Evolutionary conservation across 2,113 vertebrate genomes (phyloP).

Genomic region (Myanophis thanlyinensis): DNA sequence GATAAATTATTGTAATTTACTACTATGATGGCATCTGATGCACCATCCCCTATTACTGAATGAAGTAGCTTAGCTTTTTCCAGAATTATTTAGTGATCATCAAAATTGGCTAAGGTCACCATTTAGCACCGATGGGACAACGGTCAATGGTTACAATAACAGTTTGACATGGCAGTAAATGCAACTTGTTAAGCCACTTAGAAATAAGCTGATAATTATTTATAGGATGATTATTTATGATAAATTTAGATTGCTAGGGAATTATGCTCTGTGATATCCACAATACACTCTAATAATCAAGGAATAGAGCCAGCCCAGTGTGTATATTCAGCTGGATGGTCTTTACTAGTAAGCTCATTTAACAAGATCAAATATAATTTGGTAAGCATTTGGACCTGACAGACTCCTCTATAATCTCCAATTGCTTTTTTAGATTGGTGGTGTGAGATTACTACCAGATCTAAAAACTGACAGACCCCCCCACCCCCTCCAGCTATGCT

Average conservation of each 20-base stretch:
- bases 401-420: background rate
- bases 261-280: background rate
- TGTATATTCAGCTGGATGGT: background rate
- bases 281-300: background rate
- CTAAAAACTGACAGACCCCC: background rate
- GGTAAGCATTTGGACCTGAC: background rate
- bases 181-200: background rate
- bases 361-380: background rate
- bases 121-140: background rate
- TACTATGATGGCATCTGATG: background rate
- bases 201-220: background rate
- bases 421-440: background rate
- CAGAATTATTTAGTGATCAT: background rate
- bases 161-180: background rate
- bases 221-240: background rate
- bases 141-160: background rate
- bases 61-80: background rate
- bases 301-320: background rate
- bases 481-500: background rate
- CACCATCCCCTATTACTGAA: background rate
- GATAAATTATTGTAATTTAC: background rate
- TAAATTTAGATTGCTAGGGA: background rate
- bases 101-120: background rate
- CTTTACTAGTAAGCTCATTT: background rate
- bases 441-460: background rate